Evolutionary conservation across 2,888 invertebrate species (phyloP), one percentile per base, ranked within the genome.

Genomic region (Miltochrista miniata): DNA sequence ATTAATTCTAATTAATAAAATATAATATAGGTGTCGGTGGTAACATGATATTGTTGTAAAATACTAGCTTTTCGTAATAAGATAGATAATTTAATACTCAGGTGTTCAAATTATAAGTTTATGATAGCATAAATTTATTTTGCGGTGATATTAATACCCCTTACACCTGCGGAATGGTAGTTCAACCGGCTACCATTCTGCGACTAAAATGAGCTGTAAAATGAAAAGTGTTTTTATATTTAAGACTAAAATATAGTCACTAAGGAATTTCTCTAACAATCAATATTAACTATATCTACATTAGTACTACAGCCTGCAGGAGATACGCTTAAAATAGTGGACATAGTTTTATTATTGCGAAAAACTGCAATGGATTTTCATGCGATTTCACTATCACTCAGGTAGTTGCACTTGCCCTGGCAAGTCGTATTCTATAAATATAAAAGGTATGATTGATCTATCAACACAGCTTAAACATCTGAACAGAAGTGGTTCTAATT

Each of bases 21-120:
- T 61, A 60, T 57, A 47, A 53, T 60, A 45, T 53, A 64, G 56
- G 63, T 61, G 67, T 67, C 54, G 52, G 55, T 57, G 49, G 68
- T 65, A 68, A 68, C 56, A 39, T 58, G 68, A 68, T 68, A 68
- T 59, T 56, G 56, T 65, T 63, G 49, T 64, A 59, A 61, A 63
- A 33, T 61, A 38, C 45, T 41, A 59, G 47, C 52, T 57, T 14
- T 57, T 59, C 48, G 56, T 53, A 56, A 56, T 56, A 58, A 45
- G 18, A 43, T 43, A 34, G 34, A 35, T 44, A 34, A 35, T 35
- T 44, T 45, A 45, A 45, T 36, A 44, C 41, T 54, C 68, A 68
- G 68, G 68, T 68, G 68, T 68, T 61, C 68, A 59, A 49, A 40
- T 43, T 54, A 48, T 18, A 51, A 50, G 58, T 61, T 68, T 61